Percentiles rank a stretch among this genome's conserved stretches.
phyloP scores from a whole-genome alignment of 2,888 invertebrate species.

The Drosophila mettleri region DNA sequence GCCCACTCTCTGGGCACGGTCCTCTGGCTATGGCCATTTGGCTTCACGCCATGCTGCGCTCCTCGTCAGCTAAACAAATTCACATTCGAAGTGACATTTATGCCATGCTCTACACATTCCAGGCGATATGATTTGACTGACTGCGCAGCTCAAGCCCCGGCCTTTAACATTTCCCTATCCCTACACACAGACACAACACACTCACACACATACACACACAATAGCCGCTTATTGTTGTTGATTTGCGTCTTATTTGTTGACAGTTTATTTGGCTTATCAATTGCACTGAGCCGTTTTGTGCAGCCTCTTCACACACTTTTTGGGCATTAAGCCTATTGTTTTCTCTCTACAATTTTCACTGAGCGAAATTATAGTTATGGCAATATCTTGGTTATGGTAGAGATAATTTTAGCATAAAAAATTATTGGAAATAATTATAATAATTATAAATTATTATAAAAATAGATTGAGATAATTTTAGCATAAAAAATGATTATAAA shows the following conservation, averaged over 20 bases:
- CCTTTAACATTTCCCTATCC: slow-evolving; percentile 11
- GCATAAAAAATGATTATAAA: too few species aligned
- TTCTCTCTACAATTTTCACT: slow-evolving; percentile 50
- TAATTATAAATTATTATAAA: neutral
- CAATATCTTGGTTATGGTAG: too few species aligned
- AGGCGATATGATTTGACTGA: slow-evolving; percentile 72
- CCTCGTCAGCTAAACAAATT: slow-evolving; percentile 76
- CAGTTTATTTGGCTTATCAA: slow-evolving; percentile 81
- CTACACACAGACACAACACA: neutral
- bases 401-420: neutral
- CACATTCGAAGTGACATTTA: slow-evolving; percentile 84
- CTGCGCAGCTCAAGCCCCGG: slow-evolving; percentile 38
- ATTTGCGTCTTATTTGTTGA: slow-evolving; percentile 82
- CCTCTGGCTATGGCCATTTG: slow-evolving; percentile 50
- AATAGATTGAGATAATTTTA: neutral
- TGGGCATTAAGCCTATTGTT: slow-evolving; percentile 47
- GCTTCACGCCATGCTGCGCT: slow-evolving; percentile 77
- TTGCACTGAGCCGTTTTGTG: slow-evolving; percentile 59
- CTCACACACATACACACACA: slow-evolving; percentile 35
- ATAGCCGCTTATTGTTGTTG: slow-evolving; percentile 77
- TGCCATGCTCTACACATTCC: slow-evolving; percentile 82
- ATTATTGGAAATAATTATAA: neutral
- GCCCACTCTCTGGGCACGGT: slow-evolving; percentile 20
- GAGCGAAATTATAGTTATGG: slow-evolving; percentile 35
- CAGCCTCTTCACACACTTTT: slow-evolving; percentile 35